Evolutionary conservation across 2,888 invertebrate genomes (phyloP).

Genomic region (Leistus spinibarbis): DNA sequence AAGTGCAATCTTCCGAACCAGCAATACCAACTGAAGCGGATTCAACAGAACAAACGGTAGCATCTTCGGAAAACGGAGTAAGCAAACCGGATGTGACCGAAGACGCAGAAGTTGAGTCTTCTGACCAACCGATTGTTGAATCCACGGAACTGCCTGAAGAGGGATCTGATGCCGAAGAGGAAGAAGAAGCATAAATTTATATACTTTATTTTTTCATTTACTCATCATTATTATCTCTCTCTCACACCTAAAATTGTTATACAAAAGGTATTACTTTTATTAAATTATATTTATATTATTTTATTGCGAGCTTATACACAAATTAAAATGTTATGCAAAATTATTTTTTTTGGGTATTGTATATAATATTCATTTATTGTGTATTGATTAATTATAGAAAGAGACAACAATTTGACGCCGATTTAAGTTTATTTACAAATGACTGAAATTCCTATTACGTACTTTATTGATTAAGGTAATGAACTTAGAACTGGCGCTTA

Average conservation of each 20-base stretch:
- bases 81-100: conserved; percentile 9
- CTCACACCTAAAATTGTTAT: conserved; percentile 27
- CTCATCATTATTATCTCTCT: conserved; percentile 29
- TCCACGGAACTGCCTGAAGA: conserved; percentile 38
- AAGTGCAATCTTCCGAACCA: conserved; percentile 42
- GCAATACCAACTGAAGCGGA: conserved; percentile 42
- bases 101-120: conserved; percentile 14
- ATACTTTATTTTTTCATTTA: conserved; percentile 34
- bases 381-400: conserved; percentile 32
- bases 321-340: conserved; percentile 39
- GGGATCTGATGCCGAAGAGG: conserved; percentile 42
- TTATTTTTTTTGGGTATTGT: conserved; percentile 19
- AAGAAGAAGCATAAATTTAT: conserved; percentile 35
- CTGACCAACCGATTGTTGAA: conserved; percentile 42
- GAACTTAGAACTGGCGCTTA: conserved; percentile 11
- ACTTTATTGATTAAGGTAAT: conserved; percentile 21
- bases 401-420: conserved; percentile 14
- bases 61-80: conserved; percentile 37
- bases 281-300: conserved; percentile 31
- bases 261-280: conserved; percentile 27
- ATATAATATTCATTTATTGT: conserved; percentile 36
- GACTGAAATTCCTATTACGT: conserved; percentile 22
- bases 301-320: conserved; percentile 30
- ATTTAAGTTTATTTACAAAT: conserved; percentile 31
- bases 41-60: conserved; percentile 44